Base-by-base conservation (phyloP, 2,888 invertebrate genomes). In the Thecocarcelia acutangulata region DNA sequence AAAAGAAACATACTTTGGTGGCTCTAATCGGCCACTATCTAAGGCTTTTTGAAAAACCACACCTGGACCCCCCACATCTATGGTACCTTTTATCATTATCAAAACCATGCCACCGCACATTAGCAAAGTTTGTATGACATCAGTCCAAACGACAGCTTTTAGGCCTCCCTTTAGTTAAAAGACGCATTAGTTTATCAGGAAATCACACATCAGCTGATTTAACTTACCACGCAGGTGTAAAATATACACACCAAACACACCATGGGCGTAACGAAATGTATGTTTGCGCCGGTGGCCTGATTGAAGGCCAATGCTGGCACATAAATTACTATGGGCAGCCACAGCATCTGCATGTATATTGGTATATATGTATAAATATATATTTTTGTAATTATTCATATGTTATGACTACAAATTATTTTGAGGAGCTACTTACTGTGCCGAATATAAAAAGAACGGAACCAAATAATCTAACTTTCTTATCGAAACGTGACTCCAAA, bases 231-330 rank as follows among this genome's bases (percentile, higher is more conserved):
- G 78, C 94, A 93, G 0, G 96, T 96, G 87, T 96, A 96, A 88
- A 96, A 94, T 87, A 95, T 96, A 88, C 96, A 96, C 28, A 96
- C 94, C 15, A 94, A 87, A 83, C 95, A 95, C 3, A 95, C 95
- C 17, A 95, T 91, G 1, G 95, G 93, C 1, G 95, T 94, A 0
- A 95, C 92, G 28, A 94, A 92, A 87, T 95, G 96, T 52, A 95
- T 93, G 85, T 94, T 94, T 0, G 95, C 93, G 12, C 96, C 96
- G 4, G 96, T 95, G 2, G 96, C 96, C 94, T 94, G 94, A 90
- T 94, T 94, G 85, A 94, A 94, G 5, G 94, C 95, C 84, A 94
- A 90, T 0, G 94, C 95, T 48, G 94, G 95, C 3, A 94, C 94
- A 85, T 94, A 95, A 84, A 94, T 93, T 1, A 94, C 94, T 63